phyloP scores from a whole-genome alignment of 2,888 invertebrate species.

The Philhelius pedissequus region DNA sequence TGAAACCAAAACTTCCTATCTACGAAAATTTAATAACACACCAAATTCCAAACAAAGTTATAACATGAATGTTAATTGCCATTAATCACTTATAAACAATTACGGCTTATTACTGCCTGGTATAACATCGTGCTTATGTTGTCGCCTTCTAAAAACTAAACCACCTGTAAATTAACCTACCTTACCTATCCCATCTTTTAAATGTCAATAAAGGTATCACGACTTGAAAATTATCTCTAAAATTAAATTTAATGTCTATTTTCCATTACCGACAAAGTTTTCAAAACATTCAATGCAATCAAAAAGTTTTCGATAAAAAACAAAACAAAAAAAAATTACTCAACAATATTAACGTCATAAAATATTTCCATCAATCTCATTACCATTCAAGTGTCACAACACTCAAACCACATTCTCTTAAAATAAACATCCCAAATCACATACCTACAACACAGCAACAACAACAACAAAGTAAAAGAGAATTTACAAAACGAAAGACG shows the following conservation, averaged over 20 bases:
- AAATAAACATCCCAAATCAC: conserved; percentile 43
- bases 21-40: too few species aligned
- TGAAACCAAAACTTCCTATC: too few species aligned
- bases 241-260: conserved; percentile 12
- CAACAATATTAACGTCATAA: conserved; percentile 36
- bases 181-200: not conserved
- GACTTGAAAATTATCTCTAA: not conserved
- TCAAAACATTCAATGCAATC: not conserved
- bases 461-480: not conserved
- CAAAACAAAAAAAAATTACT: not conserved
- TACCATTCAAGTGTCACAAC: conserved; percentile 18
- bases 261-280: not conserved
- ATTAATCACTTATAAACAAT: too few species aligned
- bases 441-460: conserved; percentile 9
- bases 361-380: conserved; percentile 40
- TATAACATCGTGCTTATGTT: not conserved
- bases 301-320: not conserved
- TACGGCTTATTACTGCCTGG: too few species aligned
- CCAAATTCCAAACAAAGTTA: too few species aligned
- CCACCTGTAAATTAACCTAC: not conserved
- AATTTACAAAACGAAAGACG: not conserved
- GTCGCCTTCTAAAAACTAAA: not conserved
- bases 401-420: conserved; percentile 16
- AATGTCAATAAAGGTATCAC: not conserved
- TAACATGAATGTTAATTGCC: too few species aligned